phyloP scores from a whole-genome alignment of 1,140 invertebrate species.

The Contarinia nasturtii region DNA sequence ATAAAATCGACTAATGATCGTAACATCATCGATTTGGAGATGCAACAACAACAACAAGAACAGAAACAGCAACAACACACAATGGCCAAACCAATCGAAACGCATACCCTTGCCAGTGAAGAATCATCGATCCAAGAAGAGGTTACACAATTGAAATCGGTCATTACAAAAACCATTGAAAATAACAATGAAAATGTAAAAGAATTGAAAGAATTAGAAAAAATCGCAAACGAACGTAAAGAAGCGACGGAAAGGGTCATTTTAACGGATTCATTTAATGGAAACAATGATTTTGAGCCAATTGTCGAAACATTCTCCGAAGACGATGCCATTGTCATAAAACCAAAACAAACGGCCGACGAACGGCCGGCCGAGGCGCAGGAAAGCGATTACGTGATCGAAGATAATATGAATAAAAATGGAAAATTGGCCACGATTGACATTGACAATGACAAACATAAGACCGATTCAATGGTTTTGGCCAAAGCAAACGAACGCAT shows the following conservation, averaged over 20 bases:
- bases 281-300: background rate
- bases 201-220: slow-evolving; percentile 12
- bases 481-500: background rate
- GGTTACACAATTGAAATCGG: slow-evolving; percentile 18
- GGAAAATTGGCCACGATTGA: background rate
- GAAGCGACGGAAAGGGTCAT: background rate
- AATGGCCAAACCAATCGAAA: too few species aligned
- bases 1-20: too few species aligned
- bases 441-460: background rate
- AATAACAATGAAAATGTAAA: slow-evolving; percentile 18
- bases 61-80: too few species aligned
- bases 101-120: too few species aligned
- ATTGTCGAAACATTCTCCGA: background rate
- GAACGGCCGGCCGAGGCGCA: background rate
- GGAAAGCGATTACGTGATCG: background rate
- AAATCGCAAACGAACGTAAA: slow-evolving; percentile 1
- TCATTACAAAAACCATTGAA: slow-evolving; percentile 21
- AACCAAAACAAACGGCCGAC: background rate
- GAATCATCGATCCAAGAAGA: slow-evolving; percentile 11
- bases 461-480: background rate
- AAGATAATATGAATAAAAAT: background rate
- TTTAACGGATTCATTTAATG: background rate
- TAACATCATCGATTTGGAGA: too few species aligned
- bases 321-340: background rate
- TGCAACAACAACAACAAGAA: too few species aligned